A percentile compares a stretch with the other conserved stretches of the same genome.
Conservation (phyloP, 92 coral and sea anemone species). For the Phenganax marumi region DNA sequence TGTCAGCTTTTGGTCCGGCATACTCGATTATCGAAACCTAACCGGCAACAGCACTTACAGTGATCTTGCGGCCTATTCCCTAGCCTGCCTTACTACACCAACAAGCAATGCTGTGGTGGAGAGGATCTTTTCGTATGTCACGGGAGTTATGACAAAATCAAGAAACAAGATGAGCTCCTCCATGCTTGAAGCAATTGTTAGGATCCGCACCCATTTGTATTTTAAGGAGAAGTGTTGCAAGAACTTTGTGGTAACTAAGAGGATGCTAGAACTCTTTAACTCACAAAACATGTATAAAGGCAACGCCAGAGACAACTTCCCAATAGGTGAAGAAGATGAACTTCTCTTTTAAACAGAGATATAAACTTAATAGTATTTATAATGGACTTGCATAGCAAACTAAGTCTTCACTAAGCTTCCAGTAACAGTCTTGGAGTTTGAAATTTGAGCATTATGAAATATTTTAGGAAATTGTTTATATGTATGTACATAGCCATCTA, state of each 20-base stretch:
- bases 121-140: constrained; percentile 19
- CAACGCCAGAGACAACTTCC: not conserved
- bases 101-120: constrained; percentile 27
- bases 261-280: constrained; percentile 17
- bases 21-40: not conserved
- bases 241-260: constrained; percentile 4
- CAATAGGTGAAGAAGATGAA: not conserved
- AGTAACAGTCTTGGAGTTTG: not conserved
- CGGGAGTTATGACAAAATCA: constrained; percentile 13
- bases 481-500: too few species aligned
- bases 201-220: constrained; percentile 19
- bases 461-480: too few species aligned
- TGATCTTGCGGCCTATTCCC: constrained; percentile 19
- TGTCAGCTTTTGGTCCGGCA: constrained; percentile 13
- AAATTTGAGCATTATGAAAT: too few species aligned
- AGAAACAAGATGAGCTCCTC: constrained; percentile 21
- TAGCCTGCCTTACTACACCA: constrained; percentile 26
- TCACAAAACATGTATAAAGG: constrained; percentile 3
- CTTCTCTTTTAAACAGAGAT: not conserved
- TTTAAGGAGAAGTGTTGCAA: constrained; percentile 22
- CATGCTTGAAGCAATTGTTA: constrained; percentile 11
- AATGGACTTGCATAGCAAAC: not conserved
- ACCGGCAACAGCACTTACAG: constrained; percentile 10
- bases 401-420: too few species aligned
- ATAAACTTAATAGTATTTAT: not conserved